These are phyloP conservation scores for Myiagra hebetior DNA, from an alignment of 2,113 vertebrate species.

Conservation along the genomic window DNA sequence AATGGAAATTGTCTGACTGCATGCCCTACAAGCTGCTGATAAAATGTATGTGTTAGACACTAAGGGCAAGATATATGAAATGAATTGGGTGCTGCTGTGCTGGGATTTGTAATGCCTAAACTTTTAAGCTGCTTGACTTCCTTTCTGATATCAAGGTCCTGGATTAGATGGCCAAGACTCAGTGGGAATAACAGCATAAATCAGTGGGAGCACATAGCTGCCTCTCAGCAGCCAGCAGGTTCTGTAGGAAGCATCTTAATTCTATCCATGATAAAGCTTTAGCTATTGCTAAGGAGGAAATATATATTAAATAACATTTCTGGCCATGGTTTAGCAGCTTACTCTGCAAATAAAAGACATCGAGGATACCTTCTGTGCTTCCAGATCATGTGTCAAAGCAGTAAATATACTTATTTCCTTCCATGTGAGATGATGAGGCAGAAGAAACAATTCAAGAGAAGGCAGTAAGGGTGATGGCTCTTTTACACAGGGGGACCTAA, in stretches of 20 bases:
- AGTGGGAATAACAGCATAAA: slow-evolving; percentile 10
- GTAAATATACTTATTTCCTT: not conserved
- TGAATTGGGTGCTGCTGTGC: slow-evolving; percentile 3
- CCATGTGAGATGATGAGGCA: not conserved
- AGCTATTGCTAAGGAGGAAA: not conserved
- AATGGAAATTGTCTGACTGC: slow-evolving; percentile 57
- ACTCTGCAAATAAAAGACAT: not conserved
- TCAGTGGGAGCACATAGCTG: not conserved
- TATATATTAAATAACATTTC: not conserved
- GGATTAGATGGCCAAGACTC: not conserved
- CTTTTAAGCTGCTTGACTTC: slow-evolving; percentile 41
- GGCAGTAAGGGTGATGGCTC: not conserved
- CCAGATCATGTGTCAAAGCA: not conserved
- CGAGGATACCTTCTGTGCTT: not conserved
- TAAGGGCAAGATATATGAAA: slow-evolving; percentile 49
- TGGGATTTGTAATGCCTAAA: slow-evolving; percentile 46
- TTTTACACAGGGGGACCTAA: not conserved
- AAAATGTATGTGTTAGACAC: slow-evolving; percentile 31
- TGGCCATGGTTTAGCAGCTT: not conserved
- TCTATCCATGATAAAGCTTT: not conserved
- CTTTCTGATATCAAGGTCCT: slow-evolving; percentile 16
- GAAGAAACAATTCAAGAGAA: not conserved
- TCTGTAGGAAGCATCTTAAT: not conserved
- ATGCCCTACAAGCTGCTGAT: slow-evolving; percentile 53
- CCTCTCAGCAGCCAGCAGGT: not conserved